Conservation (phyloP, 1,140 invertebrate genomes). For the Vollenhovia emeryi region DNA sequence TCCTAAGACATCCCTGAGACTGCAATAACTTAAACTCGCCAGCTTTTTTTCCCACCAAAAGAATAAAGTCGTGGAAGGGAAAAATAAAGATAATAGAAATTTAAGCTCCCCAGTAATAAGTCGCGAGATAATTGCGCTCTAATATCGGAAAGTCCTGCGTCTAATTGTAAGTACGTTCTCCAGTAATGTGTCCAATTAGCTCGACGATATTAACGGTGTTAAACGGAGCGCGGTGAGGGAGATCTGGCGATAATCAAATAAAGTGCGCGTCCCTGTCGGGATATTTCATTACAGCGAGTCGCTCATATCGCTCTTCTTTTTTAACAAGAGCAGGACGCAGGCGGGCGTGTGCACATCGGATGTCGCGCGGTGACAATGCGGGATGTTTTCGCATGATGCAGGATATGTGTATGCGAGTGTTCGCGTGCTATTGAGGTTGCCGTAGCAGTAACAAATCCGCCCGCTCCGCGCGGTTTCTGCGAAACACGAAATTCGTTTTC, state of each 20-base stretch:
- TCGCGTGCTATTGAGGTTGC: constrained; percentile 21
- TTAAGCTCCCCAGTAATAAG: background rate
- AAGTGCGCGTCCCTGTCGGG: background rate
- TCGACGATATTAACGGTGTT: background rate
- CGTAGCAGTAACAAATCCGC: constrained; percentile 46
- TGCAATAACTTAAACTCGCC: background rate
- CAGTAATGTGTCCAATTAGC: constrained; percentile 30
- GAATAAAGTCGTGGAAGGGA: background rate
- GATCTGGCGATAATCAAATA: constrained; percentile 12
- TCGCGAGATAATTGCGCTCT: background rate
- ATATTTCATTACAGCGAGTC: constrained; percentile 45
- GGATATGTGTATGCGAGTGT: background rate
- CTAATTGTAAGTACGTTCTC: background rate
- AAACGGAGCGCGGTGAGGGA: background rate
- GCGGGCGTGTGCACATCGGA: constrained; percentile 20
- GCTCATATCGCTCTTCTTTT: constrained; percentile 38
- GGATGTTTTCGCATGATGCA: constrained; percentile 9
- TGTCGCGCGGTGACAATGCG: constrained; percentile 8
- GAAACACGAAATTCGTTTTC: constrained; percentile 52
- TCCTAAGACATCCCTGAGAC: background rate
- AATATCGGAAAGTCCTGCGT: background rate
- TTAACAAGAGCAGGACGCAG: constrained; percentile 20
- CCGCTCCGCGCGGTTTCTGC: background rate
- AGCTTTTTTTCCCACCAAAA: background rate
- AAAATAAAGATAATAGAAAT: constrained; percentile 1